Percentiles rank a stretch among this genome's conserved stretches.
phyloP scores from a whole-genome alignment of 2,888 invertebrate genomes.

The Lasioglossum lativentre region DNA sequence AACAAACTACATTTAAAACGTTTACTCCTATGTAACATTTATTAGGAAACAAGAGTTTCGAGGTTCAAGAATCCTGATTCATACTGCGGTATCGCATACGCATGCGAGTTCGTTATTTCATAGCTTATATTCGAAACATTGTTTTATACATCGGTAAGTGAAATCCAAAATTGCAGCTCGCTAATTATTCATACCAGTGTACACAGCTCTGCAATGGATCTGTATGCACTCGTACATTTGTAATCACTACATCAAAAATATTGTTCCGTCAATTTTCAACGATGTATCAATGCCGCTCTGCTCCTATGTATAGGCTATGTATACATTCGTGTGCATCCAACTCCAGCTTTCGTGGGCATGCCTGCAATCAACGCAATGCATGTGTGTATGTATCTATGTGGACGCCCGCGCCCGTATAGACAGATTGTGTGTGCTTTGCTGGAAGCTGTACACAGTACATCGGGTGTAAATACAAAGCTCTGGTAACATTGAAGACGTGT shows the following conservation, averaged over 20 bases:
- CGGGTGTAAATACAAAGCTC: slow-evolving; percentile 58
- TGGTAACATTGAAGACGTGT: slow-evolving; percentile 28
- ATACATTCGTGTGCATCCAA: background rate
- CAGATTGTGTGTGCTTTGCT: slow-evolving; percentile 27
- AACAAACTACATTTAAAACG: background rate
- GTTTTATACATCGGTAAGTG: slow-evolving; percentile 12
- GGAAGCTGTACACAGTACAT: slow-evolving; percentile 51
- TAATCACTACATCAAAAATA: slow-evolving; percentile 14
- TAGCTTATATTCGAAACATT: slow-evolving; percentile 30
- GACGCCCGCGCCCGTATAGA: slow-evolving; percentile 7
- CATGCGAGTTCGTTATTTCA: slow-evolving; percentile 6
- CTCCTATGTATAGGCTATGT: background rate
- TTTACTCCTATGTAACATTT: background rate
- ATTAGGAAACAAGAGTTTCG: background rate
- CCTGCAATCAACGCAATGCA: slow-evolving; percentile 14
- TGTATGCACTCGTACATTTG: background rate
- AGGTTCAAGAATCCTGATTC: background rate
- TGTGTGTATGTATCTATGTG: background rate
- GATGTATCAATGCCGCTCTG: slow-evolving; percentile 1
- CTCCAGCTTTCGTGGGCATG: background rate
- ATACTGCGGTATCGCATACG: background rate
- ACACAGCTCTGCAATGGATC: background rate
- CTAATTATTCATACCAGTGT: slow-evolving; percentile 30
- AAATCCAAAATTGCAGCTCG: slow-evolving; percentile 22
- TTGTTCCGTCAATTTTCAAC: slow-evolving; percentile 33